Evolutionary conservation across 2,888 invertebrate genomes (phyloP), one percentile per base, ranked within the genome.

Genomic region (Lissocephala sabroskyi): DNA sequence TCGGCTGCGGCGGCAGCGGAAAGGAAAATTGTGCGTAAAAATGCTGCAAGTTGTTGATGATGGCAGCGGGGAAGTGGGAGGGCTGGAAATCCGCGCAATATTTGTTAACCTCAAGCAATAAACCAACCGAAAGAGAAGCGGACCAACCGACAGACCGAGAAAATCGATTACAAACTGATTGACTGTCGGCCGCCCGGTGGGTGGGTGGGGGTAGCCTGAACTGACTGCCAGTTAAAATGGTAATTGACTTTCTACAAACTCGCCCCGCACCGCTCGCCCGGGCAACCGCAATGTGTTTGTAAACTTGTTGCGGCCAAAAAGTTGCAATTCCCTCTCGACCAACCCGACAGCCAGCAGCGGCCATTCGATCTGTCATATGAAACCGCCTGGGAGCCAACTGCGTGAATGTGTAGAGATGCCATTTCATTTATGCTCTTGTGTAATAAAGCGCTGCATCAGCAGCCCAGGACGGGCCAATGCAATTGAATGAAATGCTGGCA

Each of bases 91-190:
- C 30, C 30, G 14, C 16, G 18, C 33, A 74, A 74, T 73, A 76
- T 73, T 73, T 73, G 71, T 74, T 76, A 70, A 73, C 71, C 77
- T 73, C 70, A 76, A 73, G 77, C 77, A 74, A 76, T n/a, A n/a
- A n/a, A n/a, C n/a, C n/a, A n/a, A n/a, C n/a, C n/a, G n/a, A 60
- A 71, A 45, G 43, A 40, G 42, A 28, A 41, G 39, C 36, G 36
- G 2, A 19, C 23, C 26, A 53, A 37, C 28, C 29, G 43, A 23
- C 47, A 59, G 51, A 54, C 47, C 44, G 71, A 71, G 63, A 60
- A 67, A 73, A 76, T 71, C 76, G 71, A 65, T 71, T 71, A 76
- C 62, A 49, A 51, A 68, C 66, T 74, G 76, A 76, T 71, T 71
- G 71, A 73, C 59, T 70, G 49, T 55, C 41, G 5, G 19, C 23